Percentiles rank a stretch among this genome's conserved stretches.
These are phyloP conservation scores for Barnardius zonarius DNA, from an alignment of 2,113 vertebrate genomes.

Conservation along the genomic window DNA sequence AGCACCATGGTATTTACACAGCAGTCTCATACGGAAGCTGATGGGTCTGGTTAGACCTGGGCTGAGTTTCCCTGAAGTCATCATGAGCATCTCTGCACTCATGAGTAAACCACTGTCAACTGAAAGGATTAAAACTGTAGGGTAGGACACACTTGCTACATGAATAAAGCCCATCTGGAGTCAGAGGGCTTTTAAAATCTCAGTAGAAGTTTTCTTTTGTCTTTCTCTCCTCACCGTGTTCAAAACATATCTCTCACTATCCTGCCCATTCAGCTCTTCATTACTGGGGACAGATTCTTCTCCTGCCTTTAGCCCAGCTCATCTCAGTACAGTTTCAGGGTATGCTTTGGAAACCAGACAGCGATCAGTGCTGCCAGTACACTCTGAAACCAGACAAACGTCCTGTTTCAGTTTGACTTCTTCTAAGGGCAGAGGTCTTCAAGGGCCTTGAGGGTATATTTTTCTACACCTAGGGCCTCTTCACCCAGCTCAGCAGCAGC, in stretches of 20 bases:
- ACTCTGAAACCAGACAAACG: background rate
- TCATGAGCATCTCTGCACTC: background rate
- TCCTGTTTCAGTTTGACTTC: slow-evolving; percentile 34
- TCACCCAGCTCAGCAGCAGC: background rate
- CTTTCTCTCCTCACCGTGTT: background rate
- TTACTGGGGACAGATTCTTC: background rate
- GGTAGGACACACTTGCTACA: background rate
- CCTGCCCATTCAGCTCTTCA: background rate
- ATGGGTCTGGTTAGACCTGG: background rate
- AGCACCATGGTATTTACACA: background rate
- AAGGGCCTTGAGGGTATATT: background rate
- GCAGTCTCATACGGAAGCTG: background rate
- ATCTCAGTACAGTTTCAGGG: background rate
- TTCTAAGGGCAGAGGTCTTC: background rate
- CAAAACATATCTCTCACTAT: background rate
- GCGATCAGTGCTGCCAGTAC: background rate
- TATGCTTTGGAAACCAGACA: background rate
- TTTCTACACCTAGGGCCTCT: background rate
- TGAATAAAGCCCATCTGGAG: background rate
- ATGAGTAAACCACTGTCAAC: background rate
- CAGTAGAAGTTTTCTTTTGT: background rate
- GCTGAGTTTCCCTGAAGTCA: background rate
- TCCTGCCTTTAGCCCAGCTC: background rate
- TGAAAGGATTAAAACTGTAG: background rate
- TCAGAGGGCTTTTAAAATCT: background rate